Base-by-base conservation (phyloP, 64 coral and sea anemone genomes). In the Stylophora pistillata region DNA sequence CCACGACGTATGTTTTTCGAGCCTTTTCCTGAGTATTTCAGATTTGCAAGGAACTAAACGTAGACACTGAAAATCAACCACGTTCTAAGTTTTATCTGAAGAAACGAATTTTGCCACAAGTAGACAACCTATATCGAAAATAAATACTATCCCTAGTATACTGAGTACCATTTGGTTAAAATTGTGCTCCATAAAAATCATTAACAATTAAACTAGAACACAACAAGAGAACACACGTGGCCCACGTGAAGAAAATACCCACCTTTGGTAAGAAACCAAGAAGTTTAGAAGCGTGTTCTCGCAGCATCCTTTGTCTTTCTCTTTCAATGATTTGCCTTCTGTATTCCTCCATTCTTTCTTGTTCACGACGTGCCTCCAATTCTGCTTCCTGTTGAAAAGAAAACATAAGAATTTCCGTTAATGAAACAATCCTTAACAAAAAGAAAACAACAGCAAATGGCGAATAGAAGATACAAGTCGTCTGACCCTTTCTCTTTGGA, bases 241-340 rank as follows among this genome's bases (percentile, higher is more conserved):
- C n/a, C n/a, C n/a, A n/a, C n/a, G n/a, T 66, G n/a, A 25, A 69
- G 61, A 26, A 33, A 47, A 65, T 33, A 86, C 55, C 16, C 73
- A 99, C 97, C 97, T 99, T 99, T 0, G 97, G 97, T n/a, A 99
- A 86, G 56, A 95, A 99, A 13, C 97, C 97, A 30, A 99, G 91
- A 17, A 99, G 88, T 81, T 99, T 99, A 21, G 93, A 90, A 9
- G 97, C 97, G 73, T 99, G 97, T 82, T 99, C 97, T 79, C 74
- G 88, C 14, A 99, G 82, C 65, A 99, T 53, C 55, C 97, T 94
- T 37, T 99, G 97, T 86, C 97, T 90, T 82, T 99, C 97, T 79
- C 95, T 85, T 74, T 99, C 97, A 75, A 99, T 95, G 64, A 99
- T 95, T 78, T 99, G 97, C 28, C 88, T 76, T 11, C 91, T 82